Evolutionary conservation across 1,140 invertebrate species (phyloP).

Genomic region (Lysiphlebus fabarum): DNA sequence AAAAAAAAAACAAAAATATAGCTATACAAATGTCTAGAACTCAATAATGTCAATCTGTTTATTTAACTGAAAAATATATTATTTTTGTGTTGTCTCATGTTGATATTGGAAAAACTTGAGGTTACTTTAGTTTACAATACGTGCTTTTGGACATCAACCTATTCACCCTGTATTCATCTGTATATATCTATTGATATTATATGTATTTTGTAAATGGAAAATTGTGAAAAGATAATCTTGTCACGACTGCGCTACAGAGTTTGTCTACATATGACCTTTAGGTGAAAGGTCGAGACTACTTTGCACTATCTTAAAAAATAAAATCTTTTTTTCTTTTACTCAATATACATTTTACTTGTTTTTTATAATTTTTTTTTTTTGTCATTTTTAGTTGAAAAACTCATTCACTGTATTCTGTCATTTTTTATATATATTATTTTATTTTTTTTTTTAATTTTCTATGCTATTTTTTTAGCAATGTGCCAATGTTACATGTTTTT

Average conservation of each 20-base stretch:
- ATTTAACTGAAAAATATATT: too few relatives aligned
- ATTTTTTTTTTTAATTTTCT: background rate
- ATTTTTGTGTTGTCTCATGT: too few relatives aligned
- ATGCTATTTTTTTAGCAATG: too few relatives aligned
- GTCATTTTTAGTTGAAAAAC: slow-evolving; percentile 18
- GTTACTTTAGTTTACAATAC: too few relatives aligned
- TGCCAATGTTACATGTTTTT: too few relatives aligned
- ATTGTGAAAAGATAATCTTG: slow-evolving; percentile 17
- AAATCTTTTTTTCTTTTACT: slow-evolving; percentile 13
- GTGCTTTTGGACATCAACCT: too few relatives aligned
- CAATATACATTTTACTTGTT: slow-evolving; percentile 8
- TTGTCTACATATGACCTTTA: slow-evolving; percentile 9
- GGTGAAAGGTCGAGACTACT: background rate
- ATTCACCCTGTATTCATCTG: too few relatives aligned
- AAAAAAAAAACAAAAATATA: too few relatives aligned
- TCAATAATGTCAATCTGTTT: too few relatives aligned
- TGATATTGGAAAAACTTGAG: too few relatives aligned
- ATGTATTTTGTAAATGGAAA: background rate
- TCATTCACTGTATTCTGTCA: background rate
- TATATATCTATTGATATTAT: background rate
- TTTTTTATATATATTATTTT: slow-evolving; percentile 7
- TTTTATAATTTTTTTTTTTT: slow-evolving; percentile 8
- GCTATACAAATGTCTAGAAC: too few relatives aligned
- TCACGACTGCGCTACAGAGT: slow-evolving; percentile 14
- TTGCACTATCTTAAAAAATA: background rate